phyloP scores from a whole-genome alignment of 2,797 vertebrate species.

The Rhynchotus rufescens region DNA sequence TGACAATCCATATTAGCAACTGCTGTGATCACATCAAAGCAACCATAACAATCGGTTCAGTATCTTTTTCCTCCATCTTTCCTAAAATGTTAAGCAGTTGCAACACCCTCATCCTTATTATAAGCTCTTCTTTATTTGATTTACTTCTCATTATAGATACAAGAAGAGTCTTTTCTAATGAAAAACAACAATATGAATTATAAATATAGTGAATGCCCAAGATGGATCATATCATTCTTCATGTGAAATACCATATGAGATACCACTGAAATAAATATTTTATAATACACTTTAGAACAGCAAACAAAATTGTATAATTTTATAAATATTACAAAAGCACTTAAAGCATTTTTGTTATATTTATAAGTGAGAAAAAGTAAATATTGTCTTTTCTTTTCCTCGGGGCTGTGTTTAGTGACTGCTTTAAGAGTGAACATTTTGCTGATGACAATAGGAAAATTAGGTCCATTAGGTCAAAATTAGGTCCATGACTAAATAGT shows the following conservation, averaged over 20 bases:
- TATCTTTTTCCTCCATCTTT: slow-evolving; percentile 48
- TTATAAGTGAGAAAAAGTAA: neutral
- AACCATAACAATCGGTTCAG: slow-evolving; percentile 37
- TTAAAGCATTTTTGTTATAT: too few relatives aligned
- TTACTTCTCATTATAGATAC: neutral
- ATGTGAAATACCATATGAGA: neutral
- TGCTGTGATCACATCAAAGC: slow-evolving; percentile 63
- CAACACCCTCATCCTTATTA: neutral
- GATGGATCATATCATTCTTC: neutral
- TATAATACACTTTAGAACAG: neutral
- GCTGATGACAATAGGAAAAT: neutral
- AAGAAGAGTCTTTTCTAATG: neutral
- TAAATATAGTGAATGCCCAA: neutral
- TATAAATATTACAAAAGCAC: too few relatives aligned
- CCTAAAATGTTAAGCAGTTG: slow-evolving; percentile 43
- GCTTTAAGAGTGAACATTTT: accelerated
- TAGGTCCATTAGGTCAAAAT: neutral
- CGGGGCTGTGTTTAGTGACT: neutral
- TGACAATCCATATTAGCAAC: slow-evolving; percentile 61
- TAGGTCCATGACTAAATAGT: neutral
- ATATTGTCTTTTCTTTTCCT: neutral
- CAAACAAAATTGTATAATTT: neutral
- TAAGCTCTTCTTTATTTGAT: neutral
- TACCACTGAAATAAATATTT: neutral
- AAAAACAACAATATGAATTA: slow-evolving; percentile 7